phyloP scores from a whole-genome alignment of 2,797 vertebrate species.

The Enteromius viviparus region DNA sequence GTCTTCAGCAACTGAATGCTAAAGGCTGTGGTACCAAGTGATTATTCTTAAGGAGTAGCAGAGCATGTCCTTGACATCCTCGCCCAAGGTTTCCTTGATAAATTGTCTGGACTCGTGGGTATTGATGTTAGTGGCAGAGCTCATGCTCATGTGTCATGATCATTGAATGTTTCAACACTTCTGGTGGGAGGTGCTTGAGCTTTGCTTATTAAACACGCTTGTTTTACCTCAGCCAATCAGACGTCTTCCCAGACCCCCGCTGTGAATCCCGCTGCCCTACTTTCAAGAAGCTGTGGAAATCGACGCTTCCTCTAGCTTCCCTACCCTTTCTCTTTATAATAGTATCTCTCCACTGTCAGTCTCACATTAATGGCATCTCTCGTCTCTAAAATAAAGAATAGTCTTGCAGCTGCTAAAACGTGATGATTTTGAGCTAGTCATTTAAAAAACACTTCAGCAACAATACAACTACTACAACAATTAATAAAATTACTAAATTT shows the following conservation, averaged over 20 bases:
- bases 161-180: conserved; percentile 7
- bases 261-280: conserved; percentile 76
- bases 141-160: not conserved
- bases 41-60: not conserved
- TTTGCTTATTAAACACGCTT: conserved; percentile 56
- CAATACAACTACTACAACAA: not conserved
- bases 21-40: not conserved
- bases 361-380: conserved; percentile 51
- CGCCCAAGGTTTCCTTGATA: conserved; percentile 21
- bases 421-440: not conserved
- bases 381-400: conserved; percentile 3
- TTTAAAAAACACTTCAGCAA: not conserved
- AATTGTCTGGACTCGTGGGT: conserved; percentile 1
- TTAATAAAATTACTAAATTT: not conserved
- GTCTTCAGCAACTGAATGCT: not conserved
- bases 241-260: conserved; percentile 49
- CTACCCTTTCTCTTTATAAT: not conserved
- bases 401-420: not conserved
- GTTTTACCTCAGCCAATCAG: conserved; percentile 67
- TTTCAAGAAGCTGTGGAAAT: conserved; percentile 74
- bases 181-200: conserved; percentile 1
- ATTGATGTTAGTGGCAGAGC: conserved; percentile 14
- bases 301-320: conserved; percentile 61
- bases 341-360: conserved; percentile 42
- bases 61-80: conserved; percentile 20